Percentiles rank a stretch among this genome's conserved stretches.
Conservation (phyloP, 2,113 vertebrate species). For the Rhinichthys klamathensis region DNA sequence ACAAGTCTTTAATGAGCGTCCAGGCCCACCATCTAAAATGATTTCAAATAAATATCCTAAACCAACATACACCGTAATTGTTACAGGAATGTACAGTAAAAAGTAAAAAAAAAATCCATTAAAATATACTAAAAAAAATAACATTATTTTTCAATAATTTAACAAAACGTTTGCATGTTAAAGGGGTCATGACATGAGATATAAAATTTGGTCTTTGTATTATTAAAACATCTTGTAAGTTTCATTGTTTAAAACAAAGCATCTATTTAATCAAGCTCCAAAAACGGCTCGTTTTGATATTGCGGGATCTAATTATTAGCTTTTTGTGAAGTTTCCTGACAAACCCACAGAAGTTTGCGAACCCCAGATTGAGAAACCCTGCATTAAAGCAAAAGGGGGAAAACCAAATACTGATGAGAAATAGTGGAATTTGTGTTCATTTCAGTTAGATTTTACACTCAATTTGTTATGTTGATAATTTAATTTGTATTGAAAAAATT, state of each 20-base stretch:
- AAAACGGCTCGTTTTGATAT: too few species aligned
- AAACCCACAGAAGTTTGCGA: too few species aligned
- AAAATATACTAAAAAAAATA: too few species aligned
- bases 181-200: too few species aligned
- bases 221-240: too few species aligned
- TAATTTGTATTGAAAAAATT: background rate
- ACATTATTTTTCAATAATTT: background rate
- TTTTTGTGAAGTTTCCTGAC: too few species aligned
- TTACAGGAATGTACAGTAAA: background rate
- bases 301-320: too few species aligned
- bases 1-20: slow-evolving; percentile 87
- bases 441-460: background rate
- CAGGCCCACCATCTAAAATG: slow-evolving; percentile 90
- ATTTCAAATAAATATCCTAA: background rate
- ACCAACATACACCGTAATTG: background rate
- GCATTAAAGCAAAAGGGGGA: background rate
- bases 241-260: too few species aligned
- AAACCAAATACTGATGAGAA: background rate
- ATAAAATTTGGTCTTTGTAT: too few species aligned
- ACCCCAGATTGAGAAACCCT: too few species aligned
- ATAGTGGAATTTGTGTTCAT: background rate
- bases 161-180: background rate
- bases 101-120: too few species aligned
- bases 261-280: too few species aligned
- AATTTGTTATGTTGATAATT: background rate